Evolutionary conservation across 2,113 vertebrate genomes (phyloP).

Genomic region (Solea solea): DNA sequence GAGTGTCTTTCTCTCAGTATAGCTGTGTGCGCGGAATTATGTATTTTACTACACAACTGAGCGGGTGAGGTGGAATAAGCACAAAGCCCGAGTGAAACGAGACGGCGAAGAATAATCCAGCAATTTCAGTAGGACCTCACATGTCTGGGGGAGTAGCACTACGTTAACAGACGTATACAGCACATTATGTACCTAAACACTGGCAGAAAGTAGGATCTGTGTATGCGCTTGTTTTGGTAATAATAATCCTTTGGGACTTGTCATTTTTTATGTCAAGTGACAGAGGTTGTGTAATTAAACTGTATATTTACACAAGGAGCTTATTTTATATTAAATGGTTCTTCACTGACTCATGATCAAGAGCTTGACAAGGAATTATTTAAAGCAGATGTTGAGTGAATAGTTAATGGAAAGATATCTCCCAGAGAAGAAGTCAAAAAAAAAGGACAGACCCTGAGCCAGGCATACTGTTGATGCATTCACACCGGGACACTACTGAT

Average conservation of each 20-base stretch:
- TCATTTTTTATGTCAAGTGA: constrained; percentile 3
- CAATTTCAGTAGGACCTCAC: too few relatives aligned
- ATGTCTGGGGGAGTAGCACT: too few relatives aligned
- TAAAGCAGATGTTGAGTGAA: constrained; percentile 63
- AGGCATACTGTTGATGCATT: background rate
- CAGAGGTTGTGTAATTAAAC: constrained; percentile 9
- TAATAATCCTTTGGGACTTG: constrained; percentile 24
- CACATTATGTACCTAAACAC: too few relatives aligned
- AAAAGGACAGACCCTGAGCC: background rate
- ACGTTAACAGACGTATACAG: too few relatives aligned
- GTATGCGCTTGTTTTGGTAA: too few relatives aligned
- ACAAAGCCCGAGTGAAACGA: too few relatives aligned
- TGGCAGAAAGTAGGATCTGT: too few relatives aligned
- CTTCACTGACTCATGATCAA: constrained; percentile 26
- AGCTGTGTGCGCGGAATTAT: too few relatives aligned
- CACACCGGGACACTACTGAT: background rate
- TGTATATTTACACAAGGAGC: constrained; percentile 5
- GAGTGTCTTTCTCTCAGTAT: too few relatives aligned
- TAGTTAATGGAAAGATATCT: constrained; percentile 53
- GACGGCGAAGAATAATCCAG: too few relatives aligned
- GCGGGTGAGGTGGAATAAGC: too few relatives aligned
- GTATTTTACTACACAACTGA: too few relatives aligned
- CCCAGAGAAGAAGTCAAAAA: constrained; percentile 14
- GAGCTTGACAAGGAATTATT: constrained; percentile 42
- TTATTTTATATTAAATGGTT: constrained; percentile 1